Evolutionary conservation across 2,888 invertebrate species (phyloP).

Genomic region (Creontiades dilutus): DNA sequence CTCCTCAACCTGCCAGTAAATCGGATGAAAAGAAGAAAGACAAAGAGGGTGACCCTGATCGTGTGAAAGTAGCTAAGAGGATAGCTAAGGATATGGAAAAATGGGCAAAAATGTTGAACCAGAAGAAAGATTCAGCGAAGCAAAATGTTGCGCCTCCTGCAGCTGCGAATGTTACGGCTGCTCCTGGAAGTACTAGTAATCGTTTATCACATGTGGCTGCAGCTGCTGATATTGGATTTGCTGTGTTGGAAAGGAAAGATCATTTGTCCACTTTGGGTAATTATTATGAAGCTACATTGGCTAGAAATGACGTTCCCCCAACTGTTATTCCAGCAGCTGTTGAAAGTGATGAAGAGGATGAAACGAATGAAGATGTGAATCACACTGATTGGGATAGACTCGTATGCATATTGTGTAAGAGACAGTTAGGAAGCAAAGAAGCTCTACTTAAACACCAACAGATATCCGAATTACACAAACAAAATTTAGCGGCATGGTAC

Average conservation of each 20-base stretch:
- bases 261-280: slow-evolving; percentile 73
- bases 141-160: slow-evolving; percentile 78
- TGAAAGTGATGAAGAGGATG: slow-evolving; percentile 83
- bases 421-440: slow-evolving; percentile 94
- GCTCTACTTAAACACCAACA: slow-evolving; percentile 94
- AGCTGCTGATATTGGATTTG: slow-evolving; percentile 92
- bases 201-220: slow-evolving; percentile 78
- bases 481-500: slow-evolving; percentile 85
- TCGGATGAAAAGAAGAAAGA: slow-evolving; percentile 79
- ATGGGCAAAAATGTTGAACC: slow-evolving; percentile 98
- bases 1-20: slow-evolving; percentile 71
- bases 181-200: background rate
- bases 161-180: slow-evolving; percentile 4
- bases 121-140: slow-evolving; percentile 89
- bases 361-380: slow-evolving; percentile 79
- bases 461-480: slow-evolving; percentile 95
- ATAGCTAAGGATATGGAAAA: slow-evolving; percentile 96
- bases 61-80: slow-evolving; percentile 97
- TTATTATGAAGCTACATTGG: slow-evolving; percentile 35
- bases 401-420: slow-evolving; percentile 95
- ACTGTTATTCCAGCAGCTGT: slow-evolving; percentile 83
- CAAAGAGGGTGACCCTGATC: slow-evolving; percentile 87
- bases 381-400: slow-evolving; percentile 91
- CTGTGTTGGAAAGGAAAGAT: slow-evolving; percentile 90
- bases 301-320: slow-evolving; percentile 82